These are phyloP conservation scores for Polydrusus tereticollis DNA, from an alignment of 2,888 invertebrate species.

Conservation along the genomic window DNA sequence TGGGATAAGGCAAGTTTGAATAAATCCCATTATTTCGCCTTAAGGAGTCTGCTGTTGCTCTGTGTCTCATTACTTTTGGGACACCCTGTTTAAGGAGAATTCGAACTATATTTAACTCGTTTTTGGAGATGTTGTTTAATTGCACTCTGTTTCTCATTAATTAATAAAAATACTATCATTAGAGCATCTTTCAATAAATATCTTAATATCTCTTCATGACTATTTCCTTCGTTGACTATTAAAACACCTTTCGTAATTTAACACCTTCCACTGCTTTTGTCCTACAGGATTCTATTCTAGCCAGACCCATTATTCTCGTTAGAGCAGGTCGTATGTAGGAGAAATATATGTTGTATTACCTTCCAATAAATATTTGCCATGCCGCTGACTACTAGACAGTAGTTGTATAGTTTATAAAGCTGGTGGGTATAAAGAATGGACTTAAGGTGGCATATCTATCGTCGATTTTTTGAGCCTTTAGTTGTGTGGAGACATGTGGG, in stretches of 20 bases:
- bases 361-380: slow-evolving; percentile 48
- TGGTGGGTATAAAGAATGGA: slow-evolving; percentile 46
- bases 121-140: no score
- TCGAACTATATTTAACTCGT: no score
- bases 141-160: no score
- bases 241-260: neutral
- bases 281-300: slow-evolving; percentile 22
- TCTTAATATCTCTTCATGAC: neutral
- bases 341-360: slow-evolving; percentile 45
- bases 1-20: no score
- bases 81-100: no score
- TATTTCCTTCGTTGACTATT: no score
- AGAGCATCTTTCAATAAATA: no score
- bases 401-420: slow-evolving; percentile 47
- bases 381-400: slow-evolving; percentile 47
- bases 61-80: no score
- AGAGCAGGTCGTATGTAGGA: slow-evolving; percentile 39
- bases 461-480: slow-evolving; percentile 33
- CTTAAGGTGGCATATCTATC: slow-evolving; percentile 38
- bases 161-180: no score
- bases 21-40: no score
- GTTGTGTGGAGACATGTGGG: slow-evolving; percentile 35
- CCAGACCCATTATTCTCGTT: slow-evolving; percentile 40
- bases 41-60: no score
- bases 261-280: slow-evolving; percentile 4